These are phyloP conservation scores for Lysandra coridon DNA, from an alignment of 2,888 invertebrate species.

Conservation along the genomic window DNA sequence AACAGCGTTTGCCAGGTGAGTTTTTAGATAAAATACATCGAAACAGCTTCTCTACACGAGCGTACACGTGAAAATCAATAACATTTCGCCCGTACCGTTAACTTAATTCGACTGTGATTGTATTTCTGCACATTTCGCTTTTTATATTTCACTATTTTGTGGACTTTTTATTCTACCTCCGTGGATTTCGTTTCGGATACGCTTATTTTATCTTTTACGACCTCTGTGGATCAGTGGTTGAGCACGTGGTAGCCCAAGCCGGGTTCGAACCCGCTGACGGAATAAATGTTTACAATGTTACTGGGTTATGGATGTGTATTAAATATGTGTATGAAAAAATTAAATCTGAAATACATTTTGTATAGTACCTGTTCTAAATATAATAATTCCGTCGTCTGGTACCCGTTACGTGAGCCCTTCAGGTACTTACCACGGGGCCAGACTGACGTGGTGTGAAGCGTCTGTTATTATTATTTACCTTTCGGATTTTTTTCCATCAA, in stretches of 20 bases:
- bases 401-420: neutral
- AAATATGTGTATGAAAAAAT: neutral
- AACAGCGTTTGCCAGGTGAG: neutral
- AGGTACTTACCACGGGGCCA: neutral
- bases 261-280: neutral
- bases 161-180: neutral
- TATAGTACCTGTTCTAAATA: neutral
- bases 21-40: neutral
- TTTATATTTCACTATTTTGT: neutral
- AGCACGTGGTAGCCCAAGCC: neutral
- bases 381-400: neutral
- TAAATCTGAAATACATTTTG: neutral
- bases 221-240: neutral
- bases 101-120: conserved; percentile 25
- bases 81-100: neutral
- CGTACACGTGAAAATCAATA: conserved; percentile 22
- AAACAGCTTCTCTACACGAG: neutral
- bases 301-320: neutral
- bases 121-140: conserved; percentile 14
- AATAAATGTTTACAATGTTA: neutral
- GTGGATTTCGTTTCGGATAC: neutral
- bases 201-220: neutral
- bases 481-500: too few relatives aligned
- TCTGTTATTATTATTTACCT: too few relatives aligned
- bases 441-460: conserved; percentile 3